phyloP scores from a whole-genome alignment of 2,888 invertebrate species.

The Harmothoe impar region DNA sequence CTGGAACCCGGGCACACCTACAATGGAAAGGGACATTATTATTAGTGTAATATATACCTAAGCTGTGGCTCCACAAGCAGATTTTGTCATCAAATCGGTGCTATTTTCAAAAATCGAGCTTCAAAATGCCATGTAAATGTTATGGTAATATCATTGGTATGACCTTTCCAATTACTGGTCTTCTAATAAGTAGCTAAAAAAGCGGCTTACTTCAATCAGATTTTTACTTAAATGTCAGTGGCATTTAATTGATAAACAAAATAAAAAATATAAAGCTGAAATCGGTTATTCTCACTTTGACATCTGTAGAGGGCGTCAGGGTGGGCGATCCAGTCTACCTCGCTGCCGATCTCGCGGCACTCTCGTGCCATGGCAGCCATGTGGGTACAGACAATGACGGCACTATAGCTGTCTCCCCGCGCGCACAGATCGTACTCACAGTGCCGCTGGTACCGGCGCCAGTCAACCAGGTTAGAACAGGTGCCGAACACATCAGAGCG shows the following conservation, averaged over 20 bases:
- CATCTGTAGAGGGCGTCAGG: slow-evolving; percentile 15
- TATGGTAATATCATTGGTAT: too few species aligned
- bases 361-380: slow-evolving; percentile 91
- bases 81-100: too few species aligned
- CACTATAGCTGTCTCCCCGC: slow-evolving; percentile 84
- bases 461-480: slow-evolving; percentile 91
- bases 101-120: too few species aligned
- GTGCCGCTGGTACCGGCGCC: slow-evolving; percentile 89
- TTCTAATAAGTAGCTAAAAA: too few species aligned
- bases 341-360: slow-evolving; percentile 88
- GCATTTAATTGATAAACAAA: too few species aligned
- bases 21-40: not conserved
- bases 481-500: slow-evolving; percentile 55
- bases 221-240: too few species aligned
- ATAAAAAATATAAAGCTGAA: too few species aligned
- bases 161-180: too few species aligned
- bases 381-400: slow-evolving; percentile 87
- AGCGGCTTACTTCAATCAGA: too few species aligned
- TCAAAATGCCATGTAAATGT: too few species aligned
- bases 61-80: too few species aligned
- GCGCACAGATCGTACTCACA: slow-evolving; percentile 94
- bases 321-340: slow-evolving; percentile 87
- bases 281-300: not conserved
- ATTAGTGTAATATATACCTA: not conserved
- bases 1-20: slow-evolving; percentile 64